Evolutionary conservation across 2,797 vertebrate genomes (phyloP), one percentile per base, ranked within the genome.

Genomic region (Sparus aurata): DNA sequence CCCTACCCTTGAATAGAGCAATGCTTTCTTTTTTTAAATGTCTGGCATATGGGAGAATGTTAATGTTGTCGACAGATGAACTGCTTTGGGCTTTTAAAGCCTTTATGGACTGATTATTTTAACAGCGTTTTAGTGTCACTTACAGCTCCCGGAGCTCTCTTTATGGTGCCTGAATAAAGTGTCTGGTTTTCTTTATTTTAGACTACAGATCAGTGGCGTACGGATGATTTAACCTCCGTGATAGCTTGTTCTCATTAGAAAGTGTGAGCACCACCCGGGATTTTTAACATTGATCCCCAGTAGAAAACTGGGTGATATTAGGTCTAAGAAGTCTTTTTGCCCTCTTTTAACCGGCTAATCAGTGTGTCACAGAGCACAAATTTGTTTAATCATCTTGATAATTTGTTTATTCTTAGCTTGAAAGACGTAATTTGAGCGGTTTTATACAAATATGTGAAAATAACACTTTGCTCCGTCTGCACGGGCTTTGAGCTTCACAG

Each of bases 1-100:
- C 66, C 73, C 84, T 55, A 67, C 25, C 64, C 57, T 27, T 20
- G 34, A 80, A 67, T n/a, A 58, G 64, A 79, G 25, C 45, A 61
- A 62, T 53, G 59, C 61, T 73, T 58, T 53, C 50, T 84, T 84
- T 78, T 78, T 87, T 70, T 60, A 77, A 84, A 79, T 63, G 68
- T 80, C 47, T 85, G 68, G 70, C 79, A 81, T 79, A 72, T 84
- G 34, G 54, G 62, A 82, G 12, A 76, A 77, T 72, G 52, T 67
- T 82, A 77, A 83, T 74, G 66, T 34, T 58, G 57, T 77, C 60
- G 78, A 67, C 75, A 84, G 47, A 75, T 54, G n/a, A 83, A 82
- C 27, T 54, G 52, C 63, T 77, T 43, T 17, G 9, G 69, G 76
- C 53, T 77, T 89, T 83, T 38, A 84, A 84, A 57, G 61, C 68